Conservation (phyloP, 2,888 invertebrate genomes). For the Polydrusus cervinus region DNA sequence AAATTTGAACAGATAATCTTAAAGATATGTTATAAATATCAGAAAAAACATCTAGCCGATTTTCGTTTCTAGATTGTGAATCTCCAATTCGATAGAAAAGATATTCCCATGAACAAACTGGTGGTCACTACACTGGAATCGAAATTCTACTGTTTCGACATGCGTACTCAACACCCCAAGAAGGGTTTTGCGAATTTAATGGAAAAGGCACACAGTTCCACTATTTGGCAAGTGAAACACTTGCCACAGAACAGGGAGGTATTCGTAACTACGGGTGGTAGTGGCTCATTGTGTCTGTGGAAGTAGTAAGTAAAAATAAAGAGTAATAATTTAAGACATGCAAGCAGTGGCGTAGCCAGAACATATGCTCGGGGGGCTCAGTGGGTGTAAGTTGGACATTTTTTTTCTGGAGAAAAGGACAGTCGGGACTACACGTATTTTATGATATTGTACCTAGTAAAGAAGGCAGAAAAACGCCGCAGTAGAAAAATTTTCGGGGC, state of each 20-base stretch:
- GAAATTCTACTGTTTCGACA: constrained; percentile 91
- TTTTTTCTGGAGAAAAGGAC: no score
- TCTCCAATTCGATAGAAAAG: constrained; percentile 92
- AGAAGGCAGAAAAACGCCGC: no score
- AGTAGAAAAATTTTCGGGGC: no score
- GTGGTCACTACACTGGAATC: constrained; percentile 93
- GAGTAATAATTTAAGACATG: no score
- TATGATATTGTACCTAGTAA: no score
- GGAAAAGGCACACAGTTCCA: constrained; percentile 77
- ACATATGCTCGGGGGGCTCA: no score
- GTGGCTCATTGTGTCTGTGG: constrained; percentile 94
- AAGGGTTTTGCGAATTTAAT: constrained; percentile 86
- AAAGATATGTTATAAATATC: no score
- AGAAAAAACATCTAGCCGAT: no score
- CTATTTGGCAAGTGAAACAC: constrained; percentile 92
- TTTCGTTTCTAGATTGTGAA: constrained; percentile 79
- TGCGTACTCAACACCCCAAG: constrained; percentile 89
- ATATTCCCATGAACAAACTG: constrained; percentile 96
- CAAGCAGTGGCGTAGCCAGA: no score
- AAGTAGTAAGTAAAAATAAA: constrained; percentile 94
- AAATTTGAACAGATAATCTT: no score
- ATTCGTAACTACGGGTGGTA: constrained; percentile 92
- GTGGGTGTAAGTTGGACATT: no score
- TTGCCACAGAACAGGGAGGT: constrained; percentile 95
- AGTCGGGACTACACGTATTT: no score